Percentiles rank a stretch among this genome's conserved stretches.
These are phyloP conservation scores for Pipistrellus pipistrellus DNA, from an alignment of 2,797 vertebrate species.

Conservation along the genomic window DNA sequence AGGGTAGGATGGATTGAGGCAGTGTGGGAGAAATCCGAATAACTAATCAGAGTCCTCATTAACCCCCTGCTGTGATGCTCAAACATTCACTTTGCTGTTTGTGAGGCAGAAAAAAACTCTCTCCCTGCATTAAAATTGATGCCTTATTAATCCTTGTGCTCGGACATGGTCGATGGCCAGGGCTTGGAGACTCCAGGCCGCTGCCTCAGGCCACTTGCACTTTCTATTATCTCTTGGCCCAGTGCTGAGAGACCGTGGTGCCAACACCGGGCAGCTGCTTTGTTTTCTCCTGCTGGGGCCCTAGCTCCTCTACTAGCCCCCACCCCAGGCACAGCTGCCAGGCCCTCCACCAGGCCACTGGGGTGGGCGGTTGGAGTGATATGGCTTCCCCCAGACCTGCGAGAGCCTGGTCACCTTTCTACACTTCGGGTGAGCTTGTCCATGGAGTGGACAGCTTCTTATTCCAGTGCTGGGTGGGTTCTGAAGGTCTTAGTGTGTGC, in stretches of 20 bases:
- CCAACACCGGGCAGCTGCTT: conserved; percentile 25
- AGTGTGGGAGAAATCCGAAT: conserved; percentile 89
- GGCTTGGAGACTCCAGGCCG: conserved; percentile 56
- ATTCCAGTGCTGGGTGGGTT: neutral
- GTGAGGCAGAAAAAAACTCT: conserved; percentile 87
- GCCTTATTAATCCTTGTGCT: conserved; percentile 89
- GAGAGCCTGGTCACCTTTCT: neutral
- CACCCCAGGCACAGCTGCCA: neutral
- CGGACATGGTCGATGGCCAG: conserved; percentile 79
- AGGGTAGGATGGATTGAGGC: conserved; percentile 87
- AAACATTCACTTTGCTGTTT: conserved; percentile 93
- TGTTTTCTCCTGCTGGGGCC: conserved; percentile 49
- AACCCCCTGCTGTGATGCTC: conserved; percentile 93
- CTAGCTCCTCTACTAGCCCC: neutral
- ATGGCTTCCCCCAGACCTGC: neutral
- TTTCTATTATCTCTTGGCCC: conserved; percentile 83
- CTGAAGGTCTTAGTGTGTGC: neutral
- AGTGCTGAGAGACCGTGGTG: neutral
- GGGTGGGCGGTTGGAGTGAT: neutral
- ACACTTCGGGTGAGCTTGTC: neutral
- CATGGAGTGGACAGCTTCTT: neutral
- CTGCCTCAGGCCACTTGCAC: conserved; percentile 79
- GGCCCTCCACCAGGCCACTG: conserved; percentile 41
- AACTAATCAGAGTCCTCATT: conserved; percentile 98
- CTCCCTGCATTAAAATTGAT: conserved; percentile 90